Evolutionary conservation across 2,113 vertebrate genomes (phyloP).

Genomic region (Syngnathoides biaculeatus): DNA sequence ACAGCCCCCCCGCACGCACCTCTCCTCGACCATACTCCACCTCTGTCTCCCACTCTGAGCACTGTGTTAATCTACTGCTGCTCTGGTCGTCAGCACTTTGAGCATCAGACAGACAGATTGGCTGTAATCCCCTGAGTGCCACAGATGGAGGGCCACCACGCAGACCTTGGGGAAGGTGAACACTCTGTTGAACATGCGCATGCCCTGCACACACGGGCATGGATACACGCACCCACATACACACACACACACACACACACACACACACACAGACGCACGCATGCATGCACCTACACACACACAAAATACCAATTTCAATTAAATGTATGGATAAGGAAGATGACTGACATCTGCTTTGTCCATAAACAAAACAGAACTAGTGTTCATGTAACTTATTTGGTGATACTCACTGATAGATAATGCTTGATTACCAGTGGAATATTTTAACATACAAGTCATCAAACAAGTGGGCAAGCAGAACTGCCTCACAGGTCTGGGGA

Average conservation of each 20-base stretch:
- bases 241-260: slow-evolving; percentile 28
- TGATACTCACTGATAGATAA: not conserved
- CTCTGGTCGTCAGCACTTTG: slow-evolving; percentile 70
- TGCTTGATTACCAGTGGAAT: not conserved
- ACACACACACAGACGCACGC: slow-evolving; percentile 14
- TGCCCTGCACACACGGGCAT: slow-evolving; percentile 20
- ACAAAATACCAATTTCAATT: slow-evolving; percentile 24
- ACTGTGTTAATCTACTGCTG: slow-evolving; percentile 70
- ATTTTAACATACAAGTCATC: not conserved
- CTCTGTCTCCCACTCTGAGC: slow-evolving; percentile 45
- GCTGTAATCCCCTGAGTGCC: slow-evolving; percentile 71
- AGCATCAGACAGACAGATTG: slow-evolving; percentile 72
- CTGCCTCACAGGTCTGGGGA: too few relatives aligned
- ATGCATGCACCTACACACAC: too few relatives aligned
- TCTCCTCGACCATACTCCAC: slow-evolving; percentile 7
- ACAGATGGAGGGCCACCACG: slow-evolving; percentile 65
- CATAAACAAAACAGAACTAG: not conserved
- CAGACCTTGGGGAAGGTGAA: slow-evolving; percentile 64
- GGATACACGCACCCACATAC: slow-evolving; percentile 10
- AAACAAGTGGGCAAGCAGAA: too few relatives aligned
- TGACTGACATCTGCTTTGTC: not conserved
- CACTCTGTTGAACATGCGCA: slow-evolving; percentile 25
- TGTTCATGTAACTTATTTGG: not conserved
- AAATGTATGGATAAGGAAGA: slow-evolving; percentile 12
- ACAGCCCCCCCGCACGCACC: not conserved